Conservation (phyloP, 2,888 invertebrate species). For the Coenonympha glycerion region DNA sequence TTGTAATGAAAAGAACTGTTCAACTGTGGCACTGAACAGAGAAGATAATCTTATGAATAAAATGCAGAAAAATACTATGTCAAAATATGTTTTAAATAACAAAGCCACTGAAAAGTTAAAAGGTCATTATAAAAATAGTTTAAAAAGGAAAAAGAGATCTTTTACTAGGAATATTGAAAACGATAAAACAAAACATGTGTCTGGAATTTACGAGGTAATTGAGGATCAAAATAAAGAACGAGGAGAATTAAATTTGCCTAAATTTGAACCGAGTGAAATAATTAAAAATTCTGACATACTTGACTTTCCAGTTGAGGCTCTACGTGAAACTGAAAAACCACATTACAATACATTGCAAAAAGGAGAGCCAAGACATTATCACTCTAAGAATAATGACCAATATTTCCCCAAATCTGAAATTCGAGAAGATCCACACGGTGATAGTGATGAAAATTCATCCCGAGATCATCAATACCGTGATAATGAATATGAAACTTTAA, state of each 20-base stretch:
- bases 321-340: constrained; percentile 37
- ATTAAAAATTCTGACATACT: constrained; percentile 49
- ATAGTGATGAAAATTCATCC: background rate
- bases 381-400: constrained; percentile 16
- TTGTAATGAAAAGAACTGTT: constrained; percentile 19
- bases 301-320: constrained; percentile 57
- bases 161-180: constrained; percentile 5
- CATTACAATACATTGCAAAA: constrained; percentile 17
- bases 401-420: constrained; percentile 26
- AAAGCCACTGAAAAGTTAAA: constrained; percentile 36
- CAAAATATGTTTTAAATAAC: constrained; percentile 56
- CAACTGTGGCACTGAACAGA: background rate
- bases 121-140: constrained; percentile 51
- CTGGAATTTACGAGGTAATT: constrained; percentile 46
- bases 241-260: constrained; percentile 26
- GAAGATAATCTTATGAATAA: constrained; percentile 16
- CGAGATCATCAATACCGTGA: too few species aligned
- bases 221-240: constrained; percentile 41
- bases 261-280: constrained; percentile 28
- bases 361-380: constrained; percentile 21
- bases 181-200: constrained; percentile 13
- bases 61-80: constrained; percentile 36
- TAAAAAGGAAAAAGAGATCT: constrained; percentile 48
- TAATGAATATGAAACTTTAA: background rate
- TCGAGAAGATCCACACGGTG: background rate